A percentile compares a stretch with the other conserved stretches of the same genome.
Conservation (phyloP, 2,113 vertebrate genomes). For the Camarhynchus parvulus region DNA sequence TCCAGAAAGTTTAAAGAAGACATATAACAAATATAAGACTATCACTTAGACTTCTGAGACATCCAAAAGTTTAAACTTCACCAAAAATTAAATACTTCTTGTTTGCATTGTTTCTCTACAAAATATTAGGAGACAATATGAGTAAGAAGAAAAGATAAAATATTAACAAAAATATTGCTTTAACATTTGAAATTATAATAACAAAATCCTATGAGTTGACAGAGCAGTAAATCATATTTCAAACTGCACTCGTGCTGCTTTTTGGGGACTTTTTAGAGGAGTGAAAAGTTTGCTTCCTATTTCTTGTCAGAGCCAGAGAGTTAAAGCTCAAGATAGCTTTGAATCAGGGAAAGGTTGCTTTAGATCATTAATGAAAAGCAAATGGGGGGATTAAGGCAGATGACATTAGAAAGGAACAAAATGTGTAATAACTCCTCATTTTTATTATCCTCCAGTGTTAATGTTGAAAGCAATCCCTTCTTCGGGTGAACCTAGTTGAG, state of each 20-base stretch:
- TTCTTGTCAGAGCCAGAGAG: background rate
- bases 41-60: background rate
- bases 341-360: background rate
- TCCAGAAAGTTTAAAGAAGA: slow-evolving; percentile 12
- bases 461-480: background rate
- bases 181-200: background rate
- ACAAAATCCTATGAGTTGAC: background rate
- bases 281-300: background rate
- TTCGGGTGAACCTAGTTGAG: background rate
- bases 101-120: background rate
- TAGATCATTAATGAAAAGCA: background rate
- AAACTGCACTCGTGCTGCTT: background rate
- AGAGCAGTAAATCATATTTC: background rate
- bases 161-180: background rate
- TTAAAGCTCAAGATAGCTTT: background rate
- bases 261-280: background rate
- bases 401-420: background rate
- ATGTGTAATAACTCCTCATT: background rate
- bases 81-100: background rate
- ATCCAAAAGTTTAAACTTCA: background rate
- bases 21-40: background rate
- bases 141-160: background rate
- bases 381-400: background rate
- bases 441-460: background rate
- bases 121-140: background rate